phyloP scores from a whole-genome alignment of 2,113 vertebrate species.

The Panurus biarmicus region DNA sequence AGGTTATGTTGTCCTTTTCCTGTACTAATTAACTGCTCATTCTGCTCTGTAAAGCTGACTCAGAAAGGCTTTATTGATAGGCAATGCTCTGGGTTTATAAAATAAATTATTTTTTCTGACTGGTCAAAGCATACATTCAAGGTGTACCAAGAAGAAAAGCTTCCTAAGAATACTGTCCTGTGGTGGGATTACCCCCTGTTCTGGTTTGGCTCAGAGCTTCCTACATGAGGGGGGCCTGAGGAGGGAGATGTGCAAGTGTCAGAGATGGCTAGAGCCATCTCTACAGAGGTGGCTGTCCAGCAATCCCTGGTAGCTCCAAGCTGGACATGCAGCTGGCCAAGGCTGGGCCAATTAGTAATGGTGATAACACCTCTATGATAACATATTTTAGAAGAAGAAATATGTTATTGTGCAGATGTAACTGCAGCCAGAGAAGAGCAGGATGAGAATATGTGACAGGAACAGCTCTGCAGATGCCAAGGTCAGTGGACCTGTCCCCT shows the following conservation, averaged over 20 bases:
- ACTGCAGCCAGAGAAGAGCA: neutral
- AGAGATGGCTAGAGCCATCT: neutral
- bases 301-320: neutral
- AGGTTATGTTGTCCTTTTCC: neutral
- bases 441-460: neutral
- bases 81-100: neutral
- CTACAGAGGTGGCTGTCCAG: neutral
- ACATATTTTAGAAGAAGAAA: neutral
- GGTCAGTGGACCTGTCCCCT: neutral
- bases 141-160: neutral
- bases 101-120: neutral
- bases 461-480: neutral
- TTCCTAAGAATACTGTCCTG: neutral
- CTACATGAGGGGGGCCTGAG: neutral
- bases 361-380: neutral
- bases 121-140: neutral
- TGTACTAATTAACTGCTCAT: neutral
- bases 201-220: neutral
- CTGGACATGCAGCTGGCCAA: neutral
- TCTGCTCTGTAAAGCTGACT: neutral
- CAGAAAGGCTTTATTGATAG: neutral
- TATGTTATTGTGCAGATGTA: neutral
- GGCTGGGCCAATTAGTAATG: neutral
- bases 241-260: neutral
- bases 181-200: neutral